Evolutionary conservation across 92 coral and sea anemone genomes (phyloP).

Genomic region (Siderastrea radians): DNA sequence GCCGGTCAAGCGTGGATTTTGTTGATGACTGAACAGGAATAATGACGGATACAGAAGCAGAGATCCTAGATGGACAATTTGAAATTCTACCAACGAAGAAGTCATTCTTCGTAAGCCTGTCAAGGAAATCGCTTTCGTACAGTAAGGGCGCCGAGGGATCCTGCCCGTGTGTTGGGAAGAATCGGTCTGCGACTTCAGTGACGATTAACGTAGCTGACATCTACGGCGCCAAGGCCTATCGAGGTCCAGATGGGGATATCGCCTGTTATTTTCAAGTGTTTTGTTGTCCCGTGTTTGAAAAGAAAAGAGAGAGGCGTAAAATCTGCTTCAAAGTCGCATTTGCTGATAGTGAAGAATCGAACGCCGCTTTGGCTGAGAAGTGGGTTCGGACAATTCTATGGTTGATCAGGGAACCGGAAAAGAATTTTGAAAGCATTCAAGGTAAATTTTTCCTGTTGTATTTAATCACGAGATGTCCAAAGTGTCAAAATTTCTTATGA

Average conservation of each 20-base stretch:
- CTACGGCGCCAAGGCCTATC: constrained; percentile 82
- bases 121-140: constrained; percentile 24
- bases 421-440: constrained; percentile 49
- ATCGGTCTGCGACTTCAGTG: constrained; percentile 4
- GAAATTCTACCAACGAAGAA: constrained; percentile 71
- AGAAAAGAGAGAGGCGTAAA: constrained; percentile 58
- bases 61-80: constrained; percentile 70
- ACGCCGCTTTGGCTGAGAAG: constrained; percentile 68
- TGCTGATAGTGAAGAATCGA: constrained; percentile 61
- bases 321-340: constrained; percentile 76
- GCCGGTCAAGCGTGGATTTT: no score
- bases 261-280: constrained; percentile 81
- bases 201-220: constrained; percentile 56
- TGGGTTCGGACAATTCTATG: constrained; percentile 91
- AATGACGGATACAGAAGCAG: constrained; percentile 45
- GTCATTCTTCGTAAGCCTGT: constrained; percentile 54
- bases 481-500: background rate
- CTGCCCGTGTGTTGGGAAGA: constrained; percentile 10
- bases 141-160: background rate
- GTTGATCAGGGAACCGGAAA: constrained; percentile 73
- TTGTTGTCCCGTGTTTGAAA: constrained; percentile 67
- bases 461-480: background rate
- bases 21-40: no score
- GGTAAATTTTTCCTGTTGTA: constrained; percentile 62
- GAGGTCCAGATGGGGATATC: constrained; percentile 56